Conservation (phyloP, 2,797 vertebrate species). For the Cuculus canorus region DNA sequence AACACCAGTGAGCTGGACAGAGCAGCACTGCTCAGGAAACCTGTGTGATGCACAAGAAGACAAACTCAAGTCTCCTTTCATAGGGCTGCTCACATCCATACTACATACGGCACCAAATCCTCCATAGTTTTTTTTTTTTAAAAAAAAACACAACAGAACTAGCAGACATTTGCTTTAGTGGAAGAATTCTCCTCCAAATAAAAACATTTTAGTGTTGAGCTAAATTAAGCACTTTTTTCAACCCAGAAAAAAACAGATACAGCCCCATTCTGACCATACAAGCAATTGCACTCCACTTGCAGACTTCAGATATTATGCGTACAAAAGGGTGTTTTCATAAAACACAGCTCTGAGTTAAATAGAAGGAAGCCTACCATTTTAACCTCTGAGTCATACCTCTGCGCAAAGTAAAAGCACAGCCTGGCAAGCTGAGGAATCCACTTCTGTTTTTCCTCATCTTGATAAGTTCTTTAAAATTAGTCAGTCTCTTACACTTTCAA, state of each 20-base stretch:
- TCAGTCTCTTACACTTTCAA: neutral
- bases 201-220: neutral
- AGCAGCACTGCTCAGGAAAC: no score
- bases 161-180: neutral
- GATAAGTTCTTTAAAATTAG: neutral
- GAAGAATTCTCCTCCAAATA: neutral
- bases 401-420: neutral
- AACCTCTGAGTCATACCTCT: conserved; percentile 2
- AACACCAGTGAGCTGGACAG: neutral
- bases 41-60: fast-evolving
- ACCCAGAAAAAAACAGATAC: neutral
- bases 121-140: no score
- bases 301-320: neutral
- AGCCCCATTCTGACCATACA: neutral
- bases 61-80: neutral
- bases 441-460: neutral
- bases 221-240: no score
- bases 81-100: neutral
- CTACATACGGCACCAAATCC: neutral
- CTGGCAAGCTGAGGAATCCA: neutral
- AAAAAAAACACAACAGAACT: neutral
- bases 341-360: neutral
- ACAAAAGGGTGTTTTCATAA: neutral
- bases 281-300: fast-evolving
- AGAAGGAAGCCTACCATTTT: neutral